Evolutionary conservation across 2,113 vertebrate species (phyloP).

Genomic region (Solenodon paradoxus): DNA sequence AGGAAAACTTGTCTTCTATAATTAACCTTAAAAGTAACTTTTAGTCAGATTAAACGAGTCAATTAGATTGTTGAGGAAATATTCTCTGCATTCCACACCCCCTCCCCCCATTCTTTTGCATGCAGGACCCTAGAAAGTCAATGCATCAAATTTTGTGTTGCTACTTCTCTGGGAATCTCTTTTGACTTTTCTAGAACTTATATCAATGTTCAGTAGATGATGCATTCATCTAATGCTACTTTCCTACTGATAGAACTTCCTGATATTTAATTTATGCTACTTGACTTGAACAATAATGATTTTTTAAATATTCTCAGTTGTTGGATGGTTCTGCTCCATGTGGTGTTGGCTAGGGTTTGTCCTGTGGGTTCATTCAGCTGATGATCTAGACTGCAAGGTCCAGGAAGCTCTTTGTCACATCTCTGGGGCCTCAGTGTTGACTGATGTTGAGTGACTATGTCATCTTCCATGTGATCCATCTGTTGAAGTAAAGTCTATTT

Average conservation of each 20-base stretch:
- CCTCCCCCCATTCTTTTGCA: background rate
- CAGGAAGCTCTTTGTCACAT: background rate
- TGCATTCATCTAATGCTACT: background rate
- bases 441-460: background rate
- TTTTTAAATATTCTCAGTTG: background rate
- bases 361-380: background rate
- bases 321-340: background rate
- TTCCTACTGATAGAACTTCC: background rate
- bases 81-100: background rate
- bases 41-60: background rate
- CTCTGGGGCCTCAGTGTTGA: background rate
- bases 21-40: conserved; percentile 31
- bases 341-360: background rate
- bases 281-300: background rate
- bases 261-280: background rate
- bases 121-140: background rate
- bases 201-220: background rate
- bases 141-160: background rate
- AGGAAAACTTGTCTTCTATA: background rate
- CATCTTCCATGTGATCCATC: background rate
- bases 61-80: background rate
- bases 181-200: background rate
- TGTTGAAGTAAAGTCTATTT: background rate
- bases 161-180: background rate
- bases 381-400: background rate